These are phyloP conservation scores for Enoplosus armatus DNA, from an alignment of 2,797 vertebrate species.

Conservation along the genomic window DNA sequence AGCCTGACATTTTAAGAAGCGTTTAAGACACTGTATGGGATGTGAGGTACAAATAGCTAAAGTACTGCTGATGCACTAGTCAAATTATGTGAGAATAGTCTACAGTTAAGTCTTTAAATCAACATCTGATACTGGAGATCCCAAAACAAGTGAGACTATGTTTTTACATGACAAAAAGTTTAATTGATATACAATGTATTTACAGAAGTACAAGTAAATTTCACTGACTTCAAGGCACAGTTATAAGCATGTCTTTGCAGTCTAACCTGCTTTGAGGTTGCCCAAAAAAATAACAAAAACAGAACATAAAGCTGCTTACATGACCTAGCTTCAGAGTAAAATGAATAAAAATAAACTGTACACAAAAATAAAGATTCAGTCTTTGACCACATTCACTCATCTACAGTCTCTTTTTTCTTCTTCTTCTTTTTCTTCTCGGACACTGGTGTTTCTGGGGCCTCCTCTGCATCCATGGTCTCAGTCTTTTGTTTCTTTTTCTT, in stretches of 20 bases:
- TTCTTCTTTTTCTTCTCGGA: conserved; percentile 82
- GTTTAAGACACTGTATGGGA: too few relatives aligned
- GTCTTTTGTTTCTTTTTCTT: conserved; percentile 78
- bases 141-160: background rate
- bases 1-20: too few relatives aligned
- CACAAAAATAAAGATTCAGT: conserved; percentile 62
- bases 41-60: too few relatives aligned
- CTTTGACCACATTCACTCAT: conserved; percentile 39
- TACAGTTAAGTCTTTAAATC: too few relatives aligned
- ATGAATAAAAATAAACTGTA: conserved; percentile 67
- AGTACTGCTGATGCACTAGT: too few relatives aligned
- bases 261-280: conserved; percentile 18
- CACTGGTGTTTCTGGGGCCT: background rate
- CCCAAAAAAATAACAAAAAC: conserved; percentile 6
- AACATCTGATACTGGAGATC: too few relatives aligned
- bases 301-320: conserved; percentile 17
- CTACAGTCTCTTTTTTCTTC: conserved; percentile 61
- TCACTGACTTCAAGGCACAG: conserved; percentile 68
- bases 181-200: conserved; percentile 61
- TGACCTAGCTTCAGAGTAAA: conserved; percentile 14
- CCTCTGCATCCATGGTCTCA: conserved; percentile 70
- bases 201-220: conserved; percentile 57
- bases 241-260: conserved; percentile 38
- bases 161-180: conserved; percentile 18
- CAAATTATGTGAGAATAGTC: too few relatives aligned